Conservation (phyloP, 2,113 vertebrate genomes). For the Dicerorhinus sumatrensis region DNA sequence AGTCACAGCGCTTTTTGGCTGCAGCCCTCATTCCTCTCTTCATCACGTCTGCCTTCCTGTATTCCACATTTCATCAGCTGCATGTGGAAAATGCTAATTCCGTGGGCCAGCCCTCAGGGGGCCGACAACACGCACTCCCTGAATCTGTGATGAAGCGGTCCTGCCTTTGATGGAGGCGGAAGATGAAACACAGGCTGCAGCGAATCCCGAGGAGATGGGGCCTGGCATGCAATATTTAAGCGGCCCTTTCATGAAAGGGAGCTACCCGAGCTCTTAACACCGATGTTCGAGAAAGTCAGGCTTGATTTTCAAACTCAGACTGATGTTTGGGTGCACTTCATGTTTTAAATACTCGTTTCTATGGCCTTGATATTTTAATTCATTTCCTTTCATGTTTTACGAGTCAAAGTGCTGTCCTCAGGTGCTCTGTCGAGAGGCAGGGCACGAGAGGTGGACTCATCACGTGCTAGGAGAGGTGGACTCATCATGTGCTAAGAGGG, state of each 20-base stretch:
- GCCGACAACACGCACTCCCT: conserved; percentile 57
- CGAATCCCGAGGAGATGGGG: conserved; percentile 81
- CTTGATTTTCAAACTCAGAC: conserved; percentile 59
- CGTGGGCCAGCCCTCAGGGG: conserved; percentile 66
- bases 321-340: conserved; percentile 61
- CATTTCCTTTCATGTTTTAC: conserved; percentile 74
- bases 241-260: conserved; percentile 81
- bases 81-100: conserved; percentile 74
- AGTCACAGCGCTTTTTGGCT: neutral
- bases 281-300: conserved; percentile 64
- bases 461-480: neutral
- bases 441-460: neutral
- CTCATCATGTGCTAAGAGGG: neutral
- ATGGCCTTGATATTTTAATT: conserved; percentile 72
- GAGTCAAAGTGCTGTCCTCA: neutral
- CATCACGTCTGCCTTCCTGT: neutral
- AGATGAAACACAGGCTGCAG: conserved; percentile 81
- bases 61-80: conserved; percentile 38
- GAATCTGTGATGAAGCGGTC: conserved; percentile 70
- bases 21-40: neutral
- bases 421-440: neutral
- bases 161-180: conserved; percentile 74
- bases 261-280: conserved; percentile 75
- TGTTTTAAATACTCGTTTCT: conserved; percentile 81
- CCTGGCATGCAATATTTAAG: conserved; percentile 85